Conservation (phyloP, 1,140 invertebrate species). For the Diorhabda elongata region DNA sequence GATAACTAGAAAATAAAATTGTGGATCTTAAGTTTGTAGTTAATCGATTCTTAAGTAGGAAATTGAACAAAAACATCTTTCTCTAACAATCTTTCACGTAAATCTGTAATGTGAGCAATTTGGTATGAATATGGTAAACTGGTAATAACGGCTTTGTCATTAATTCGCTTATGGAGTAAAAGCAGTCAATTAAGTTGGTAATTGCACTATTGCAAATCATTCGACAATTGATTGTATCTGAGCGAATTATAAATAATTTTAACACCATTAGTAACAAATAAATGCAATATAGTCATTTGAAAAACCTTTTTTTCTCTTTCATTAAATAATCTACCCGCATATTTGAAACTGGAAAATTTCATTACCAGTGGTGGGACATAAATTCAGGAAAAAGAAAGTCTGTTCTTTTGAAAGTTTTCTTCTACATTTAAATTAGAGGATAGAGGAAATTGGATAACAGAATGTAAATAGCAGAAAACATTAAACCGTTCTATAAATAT, state of each 20-base stretch:
- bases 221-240: constrained; percentile 17
- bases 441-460: too few species aligned
- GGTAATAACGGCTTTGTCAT: constrained; percentile 5
- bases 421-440: too few species aligned
- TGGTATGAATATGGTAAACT: constrained; percentile 2
- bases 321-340: constrained; percentile 6
- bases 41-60: constrained; percentile 7
- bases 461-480: too few species aligned
- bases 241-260: constrained; percentile 18
- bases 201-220: constrained; percentile 17
- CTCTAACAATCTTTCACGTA: constrained; percentile 16
- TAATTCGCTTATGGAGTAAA: constrained; percentile 17
- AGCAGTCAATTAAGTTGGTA: constrained; percentile 18
- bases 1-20: neutral
- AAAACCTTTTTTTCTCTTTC: constrained; percentile 16
- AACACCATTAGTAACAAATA: constrained; percentile 21
- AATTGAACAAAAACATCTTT: constrained; percentile 12
- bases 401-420: too few species aligned
- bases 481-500: too few species aligned
- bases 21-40: neutral
- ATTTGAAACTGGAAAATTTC: neutral
- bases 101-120: constrained; percentile 12
- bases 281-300: constrained; percentile 22
- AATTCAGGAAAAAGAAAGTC: neutral
- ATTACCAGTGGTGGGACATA: neutral